These are phyloP conservation scores for Ctenopoma kingsleyae DNA, from an alignment of 2,797 vertebrate genomes.

Conservation along the genomic window DNA sequence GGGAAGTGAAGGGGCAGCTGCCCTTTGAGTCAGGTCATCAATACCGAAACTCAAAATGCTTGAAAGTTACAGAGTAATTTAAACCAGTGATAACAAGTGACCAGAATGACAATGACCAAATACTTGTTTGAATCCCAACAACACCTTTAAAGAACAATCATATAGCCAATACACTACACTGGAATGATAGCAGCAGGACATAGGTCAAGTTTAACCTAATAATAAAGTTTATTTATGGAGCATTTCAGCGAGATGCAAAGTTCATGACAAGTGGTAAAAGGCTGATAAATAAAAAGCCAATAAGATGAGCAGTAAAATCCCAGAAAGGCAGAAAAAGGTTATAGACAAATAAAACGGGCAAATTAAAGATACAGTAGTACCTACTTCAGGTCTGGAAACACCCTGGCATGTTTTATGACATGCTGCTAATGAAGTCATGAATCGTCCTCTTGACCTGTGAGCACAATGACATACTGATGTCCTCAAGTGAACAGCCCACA, in stretches of 20 bases:
- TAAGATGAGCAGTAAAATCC: slow-evolving; percentile 53
- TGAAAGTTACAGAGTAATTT: slow-evolving; percentile 41
- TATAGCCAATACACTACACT: slow-evolving; percentile 15
- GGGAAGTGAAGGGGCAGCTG: slow-evolving; percentile 38
- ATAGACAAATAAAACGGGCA: slow-evolving; percentile 53
- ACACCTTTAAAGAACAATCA: slow-evolving; percentile 29
- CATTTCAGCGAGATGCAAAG: slow-evolving; percentile 64
- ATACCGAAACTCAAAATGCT: slow-evolving; percentile 45
- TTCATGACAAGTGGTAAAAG: slow-evolving; percentile 62
- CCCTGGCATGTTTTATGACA: slow-evolving; percentile 63
- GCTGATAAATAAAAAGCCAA: slow-evolving; percentile 63
- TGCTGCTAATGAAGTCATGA: slow-evolving; percentile 75
- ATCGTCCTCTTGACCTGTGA: slow-evolving; percentile 72
- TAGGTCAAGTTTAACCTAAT: slow-evolving; percentile 46
- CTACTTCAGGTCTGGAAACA: slow-evolving; percentile 51
- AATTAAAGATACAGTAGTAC: slow-evolving; percentile 34
- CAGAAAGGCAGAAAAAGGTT: slow-evolving; percentile 49
- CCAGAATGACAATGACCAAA: slow-evolving; percentile 33
- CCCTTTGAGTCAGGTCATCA: slow-evolving; percentile 59
- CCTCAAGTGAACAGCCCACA: slow-evolving; percentile 71
- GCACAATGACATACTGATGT: slow-evolving; percentile 66
- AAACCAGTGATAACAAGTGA: slow-evolving; percentile 38
- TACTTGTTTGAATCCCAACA: slow-evolving; percentile 39
- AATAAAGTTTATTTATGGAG: slow-evolving; percentile 64
- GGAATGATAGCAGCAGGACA: slow-evolving; percentile 14